phyloP scores from a whole-genome alignment of 2,888 invertebrate genomes.

The Strigamia maritima region DNA sequence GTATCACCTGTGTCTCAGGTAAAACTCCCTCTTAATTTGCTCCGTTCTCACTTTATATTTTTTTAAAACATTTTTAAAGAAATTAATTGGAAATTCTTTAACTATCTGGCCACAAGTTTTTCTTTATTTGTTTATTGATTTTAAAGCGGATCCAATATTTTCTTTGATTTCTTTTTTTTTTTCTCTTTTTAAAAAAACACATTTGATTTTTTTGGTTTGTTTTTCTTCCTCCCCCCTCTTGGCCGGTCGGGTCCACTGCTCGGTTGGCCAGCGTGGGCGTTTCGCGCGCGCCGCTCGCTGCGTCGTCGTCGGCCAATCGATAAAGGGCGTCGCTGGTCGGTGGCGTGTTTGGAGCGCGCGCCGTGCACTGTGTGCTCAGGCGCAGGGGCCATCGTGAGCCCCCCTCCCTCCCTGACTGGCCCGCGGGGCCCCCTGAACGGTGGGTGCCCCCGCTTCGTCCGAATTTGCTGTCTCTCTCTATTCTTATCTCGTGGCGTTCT shows the following conservation, averaged over 20 bases:
- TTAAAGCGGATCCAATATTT: background rate
- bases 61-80: background rate
- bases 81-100: background rate
- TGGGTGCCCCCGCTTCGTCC: constrained; percentile 7
- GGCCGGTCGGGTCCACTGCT: constrained; percentile 31
- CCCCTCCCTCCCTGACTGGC: constrained; percentile 36
- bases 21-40: constrained; percentile 8
- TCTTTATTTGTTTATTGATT: background rate
- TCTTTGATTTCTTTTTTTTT: background rate
- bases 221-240: constrained; percentile 17
- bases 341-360: constrained; percentile 34
- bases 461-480: constrained; percentile 17
- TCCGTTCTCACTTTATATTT: background rate
- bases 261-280: constrained; percentile 32
- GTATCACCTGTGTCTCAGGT: constrained; percentile 30
- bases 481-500: constrained; percentile 32
- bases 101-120: background rate
- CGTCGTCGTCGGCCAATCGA: constrained; percentile 34
- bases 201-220: background rate
- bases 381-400: constrained; percentile 30
- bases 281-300: constrained; percentile 34
- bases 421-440: background rate
- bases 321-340: constrained; percentile 34
- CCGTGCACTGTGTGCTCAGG: constrained; percentile 32
- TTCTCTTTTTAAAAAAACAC: background rate